Base-by-base conservation (phyloP, 2,888 invertebrate species). In the Drosophila anceps region DNA sequence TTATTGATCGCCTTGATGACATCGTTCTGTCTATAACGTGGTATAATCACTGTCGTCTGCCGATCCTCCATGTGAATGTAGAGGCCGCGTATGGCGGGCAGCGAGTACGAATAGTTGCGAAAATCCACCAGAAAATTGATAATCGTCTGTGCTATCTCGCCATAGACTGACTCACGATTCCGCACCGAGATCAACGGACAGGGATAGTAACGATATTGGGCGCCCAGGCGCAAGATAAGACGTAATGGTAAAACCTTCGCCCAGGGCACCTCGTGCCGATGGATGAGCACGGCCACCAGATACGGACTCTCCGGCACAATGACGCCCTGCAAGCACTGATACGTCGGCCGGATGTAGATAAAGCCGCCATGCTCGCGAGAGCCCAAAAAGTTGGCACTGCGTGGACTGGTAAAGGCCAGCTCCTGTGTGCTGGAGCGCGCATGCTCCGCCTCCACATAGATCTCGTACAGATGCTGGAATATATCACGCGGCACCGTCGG, bases 81-180 rank as follows among this genome's bases (percentile, higher is more conserved):
- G 75, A 97, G 93, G 2, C 97, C 97, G 43, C 95, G 94, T 13
- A 97, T 96, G 57, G 95, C 95, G 0, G 96, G 96, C 79, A 97
- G 92, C 41, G 96, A 96, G 91, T 97, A 98, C 4, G 96, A 95
- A 91, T 95, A 97, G 91, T 96, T 97, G 69, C 96, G 94, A 91
- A 97, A 97, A 93, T 98, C 97, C 12, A 96, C 97, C 77, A 97
- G 93, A 62, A 98, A 94, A 93, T 97, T 97, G 93, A 98, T 97
- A 70, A 98, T 96, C 12, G 97, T 97, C 91, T 97, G 97, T 1
- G 97, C 97, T 68, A 97, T 96, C 93, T 97, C 97, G 35, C 95
- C 96, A 91, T 96, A 98, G 7, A 97, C 96, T 1, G 97, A 95
- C 79, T 96, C 96, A 15, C 97, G 94, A 88, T 95, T 94, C 29